These are phyloP conservation scores for Isotomurus palustris DNA, from an alignment of 2,888 invertebrate genomes.

Conservation along the genomic window DNA sequence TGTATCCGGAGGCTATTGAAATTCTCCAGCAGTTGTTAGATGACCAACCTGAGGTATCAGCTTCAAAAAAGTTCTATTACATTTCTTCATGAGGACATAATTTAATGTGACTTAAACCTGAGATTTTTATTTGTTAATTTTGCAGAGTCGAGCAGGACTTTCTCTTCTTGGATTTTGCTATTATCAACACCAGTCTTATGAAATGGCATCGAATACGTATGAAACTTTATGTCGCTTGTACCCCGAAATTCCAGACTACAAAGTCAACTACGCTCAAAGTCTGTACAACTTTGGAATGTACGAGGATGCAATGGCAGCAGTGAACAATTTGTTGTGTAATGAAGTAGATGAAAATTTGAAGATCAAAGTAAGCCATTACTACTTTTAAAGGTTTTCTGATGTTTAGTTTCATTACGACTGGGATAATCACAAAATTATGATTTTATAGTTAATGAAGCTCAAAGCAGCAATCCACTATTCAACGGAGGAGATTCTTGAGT, in stretches of 20 bases:
- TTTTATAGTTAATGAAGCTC: slow-evolving; percentile 60
- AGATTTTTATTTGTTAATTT: slow-evolving; percentile 14
- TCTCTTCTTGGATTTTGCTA: slow-evolving; percentile 94
- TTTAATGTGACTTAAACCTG: not conserved
- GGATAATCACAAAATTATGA: not conserved
- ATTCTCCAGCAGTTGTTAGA: slow-evolving; percentile 42
- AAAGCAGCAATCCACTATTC: slow-evolving; percentile 97
- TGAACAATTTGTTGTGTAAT: too few relatives aligned
- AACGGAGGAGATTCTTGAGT: slow-evolving; percentile 84
- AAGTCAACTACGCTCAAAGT: slow-evolving; percentile 87
- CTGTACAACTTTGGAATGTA: slow-evolving; percentile 92
- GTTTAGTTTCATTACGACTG: not conserved
- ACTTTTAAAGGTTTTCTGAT: not conserved
- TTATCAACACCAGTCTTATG: slow-evolving; percentile 87
- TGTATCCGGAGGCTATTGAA: slow-evolving; percentile 22
- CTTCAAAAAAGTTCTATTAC: too few relatives aligned
- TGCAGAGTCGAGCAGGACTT: slow-evolving; percentile 78
- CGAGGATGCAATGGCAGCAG: slow-evolving; percentile 83
- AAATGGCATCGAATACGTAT: slow-evolving; percentile 89
- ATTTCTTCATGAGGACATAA: too few relatives aligned
- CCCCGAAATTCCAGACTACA: slow-evolving; percentile 85
- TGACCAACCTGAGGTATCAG: slow-evolving; percentile 28
- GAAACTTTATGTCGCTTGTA: slow-evolving; percentile 81
- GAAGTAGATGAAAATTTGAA: slow-evolving; percentile 51
- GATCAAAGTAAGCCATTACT: not conserved